phyloP scores from a whole-genome alignment of 2,113 vertebrate genomes.

The Capreolus pygargus region DNA sequence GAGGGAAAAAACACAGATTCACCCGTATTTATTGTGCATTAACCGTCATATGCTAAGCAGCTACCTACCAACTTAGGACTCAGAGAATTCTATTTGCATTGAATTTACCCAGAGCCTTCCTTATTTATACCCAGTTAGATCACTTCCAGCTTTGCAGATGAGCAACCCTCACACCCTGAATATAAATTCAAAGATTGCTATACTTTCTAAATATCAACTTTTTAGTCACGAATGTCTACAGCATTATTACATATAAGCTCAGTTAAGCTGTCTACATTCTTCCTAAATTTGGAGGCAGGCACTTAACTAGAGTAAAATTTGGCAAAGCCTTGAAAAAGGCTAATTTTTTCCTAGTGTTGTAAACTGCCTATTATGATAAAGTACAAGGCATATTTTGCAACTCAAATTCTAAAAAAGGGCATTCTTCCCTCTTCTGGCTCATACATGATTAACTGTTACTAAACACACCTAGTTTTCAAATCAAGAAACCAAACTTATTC shows the following conservation, averaged over 20 bases:
- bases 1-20: not conserved
- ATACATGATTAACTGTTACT: not conserved
- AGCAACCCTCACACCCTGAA: not conserved
- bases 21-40: not conserved
- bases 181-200: not conserved
- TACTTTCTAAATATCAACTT: not conserved
- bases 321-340: conserved; percentile 36
- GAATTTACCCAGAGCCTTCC: not conserved
- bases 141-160: not conserved
- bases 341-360: not conserved
- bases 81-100: not conserved
- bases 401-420: conserved; percentile 16
- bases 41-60: not conserved
- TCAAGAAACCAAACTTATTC: not conserved
- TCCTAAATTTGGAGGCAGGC: conserved; percentile 12
- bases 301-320: conserved; percentile 4
- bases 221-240: not conserved
- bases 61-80: not conserved
- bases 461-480: not conserved
- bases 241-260: not conserved
- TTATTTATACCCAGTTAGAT: not conserved
- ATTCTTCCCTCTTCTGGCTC: not conserved
- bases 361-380: conserved; percentile 17
- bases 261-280: not conserved
- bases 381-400: not conserved